Base-by-base conservation (phyloP, 2,888 invertebrate genomes). In the Hyalella azteca region DNA sequence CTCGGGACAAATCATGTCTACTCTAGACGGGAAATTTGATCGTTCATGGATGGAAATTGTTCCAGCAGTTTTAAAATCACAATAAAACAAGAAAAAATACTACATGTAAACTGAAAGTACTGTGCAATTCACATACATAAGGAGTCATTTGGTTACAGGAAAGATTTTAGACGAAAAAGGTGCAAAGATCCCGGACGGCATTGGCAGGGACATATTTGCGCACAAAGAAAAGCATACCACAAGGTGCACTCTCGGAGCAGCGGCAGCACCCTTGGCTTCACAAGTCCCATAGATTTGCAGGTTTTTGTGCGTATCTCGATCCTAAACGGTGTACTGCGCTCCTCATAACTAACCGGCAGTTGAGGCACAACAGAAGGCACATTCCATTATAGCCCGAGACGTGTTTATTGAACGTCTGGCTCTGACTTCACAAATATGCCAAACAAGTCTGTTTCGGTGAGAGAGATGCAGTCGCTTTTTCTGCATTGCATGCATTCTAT, bases 281-380 rank as follows among this genome's bases (percentile, higher is more conserved):
- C 15, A 45, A 45, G 26, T 22, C 29, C 59, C 59, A n/a, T 4
- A n/a, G 29, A 4, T 59, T 4, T 22, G 11, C 36, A 22, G 3
- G 36, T 66, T 66, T 66, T 66, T 66, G 66, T 66, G 13, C 36
- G 13, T n/a, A 66, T 32, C 9, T 54, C 54, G 22, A 29, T 36
- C 36, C 66, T 66, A 66, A 66, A 66, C 32, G 66, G 66, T 19
- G 36, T 36, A n/a, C 36, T 36, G 19, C 19, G 36, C 66, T 66
- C 66, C 29, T 66, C 66, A 66, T 66, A 66, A 59, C 59, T 59
- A 59, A 66, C 36, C 32, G 66, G 66, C 66, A 66, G 36, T 66
- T 66, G 66, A 66, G 66, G 66, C 66, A 66, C 66, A 66, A 66
- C 32, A 66, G 36, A 22, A 5, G 1, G 36, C 66, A 36, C 66